Percentiles rank a stretch among this genome's conserved stretches.
Conservation (phyloP, 2,888 invertebrate genomes). For the Rotaria socialis region DNA sequence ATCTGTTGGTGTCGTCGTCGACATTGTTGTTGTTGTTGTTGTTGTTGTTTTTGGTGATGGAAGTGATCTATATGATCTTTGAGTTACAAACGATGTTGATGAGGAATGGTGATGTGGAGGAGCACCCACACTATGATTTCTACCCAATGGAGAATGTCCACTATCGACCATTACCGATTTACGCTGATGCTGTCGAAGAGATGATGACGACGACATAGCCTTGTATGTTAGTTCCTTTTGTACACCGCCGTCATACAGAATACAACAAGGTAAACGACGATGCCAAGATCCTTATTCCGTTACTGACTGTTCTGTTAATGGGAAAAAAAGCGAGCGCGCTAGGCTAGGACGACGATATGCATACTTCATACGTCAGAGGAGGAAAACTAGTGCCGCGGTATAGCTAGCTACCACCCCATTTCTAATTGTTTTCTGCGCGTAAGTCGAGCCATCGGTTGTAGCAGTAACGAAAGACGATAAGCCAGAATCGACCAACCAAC, state of each 20-base stretch:
- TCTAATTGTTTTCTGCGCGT: conserved; percentile 14
- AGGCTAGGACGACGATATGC: conserved; percentile 1
- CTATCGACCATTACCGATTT: background rate
- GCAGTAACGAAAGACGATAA: conserved; percentile 8
- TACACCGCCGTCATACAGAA: conserved; percentile 8
- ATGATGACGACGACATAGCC: conserved; percentile 2
- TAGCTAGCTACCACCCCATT: background rate
- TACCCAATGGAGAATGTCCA: background rate
- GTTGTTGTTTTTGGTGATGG: background rate
- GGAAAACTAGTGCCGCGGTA: background rate
- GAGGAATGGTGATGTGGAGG: background rate
- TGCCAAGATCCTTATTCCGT: background rate
- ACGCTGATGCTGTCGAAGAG: background rate
- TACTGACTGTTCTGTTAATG: background rate
- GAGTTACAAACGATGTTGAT: background rate
- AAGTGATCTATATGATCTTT: background rate
- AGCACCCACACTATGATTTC: background rate
- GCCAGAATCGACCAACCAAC: conserved; percentile 1
- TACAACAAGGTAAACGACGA: conserved; percentile 12
- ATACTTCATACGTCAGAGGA: background rate
- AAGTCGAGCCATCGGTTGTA: conserved; percentile 10
- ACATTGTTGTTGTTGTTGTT: background rate
- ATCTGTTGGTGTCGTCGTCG: background rate
- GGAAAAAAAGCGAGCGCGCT: background rate
- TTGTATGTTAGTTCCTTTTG: conserved; percentile 1